Evolutionary conservation across 1,140 invertebrate genomes (phyloP).

Genomic region (Phthorimaea operculella): DNA sequence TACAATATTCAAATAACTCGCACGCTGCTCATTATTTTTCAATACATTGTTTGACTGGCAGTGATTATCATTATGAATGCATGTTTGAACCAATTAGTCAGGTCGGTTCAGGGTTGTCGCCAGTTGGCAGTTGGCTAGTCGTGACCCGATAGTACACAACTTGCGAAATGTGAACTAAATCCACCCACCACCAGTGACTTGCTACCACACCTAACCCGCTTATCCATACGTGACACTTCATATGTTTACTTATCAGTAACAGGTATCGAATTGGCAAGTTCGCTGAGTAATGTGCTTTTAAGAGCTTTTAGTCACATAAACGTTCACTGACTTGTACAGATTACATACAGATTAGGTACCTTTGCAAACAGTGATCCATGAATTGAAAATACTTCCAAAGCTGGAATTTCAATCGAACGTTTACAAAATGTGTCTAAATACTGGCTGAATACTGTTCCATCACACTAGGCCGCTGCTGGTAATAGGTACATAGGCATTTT

Average conservation of each 20-base stretch:
- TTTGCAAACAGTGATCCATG: too few relatives aligned
- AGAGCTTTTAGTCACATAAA: neutral
- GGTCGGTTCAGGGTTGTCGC: too few relatives aligned
- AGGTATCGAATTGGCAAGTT: too few relatives aligned
- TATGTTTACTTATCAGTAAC: too few relatives aligned
- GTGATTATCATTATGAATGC: neutral
- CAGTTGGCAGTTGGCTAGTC: neutral
- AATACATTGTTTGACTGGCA: neutral
- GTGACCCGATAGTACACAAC: neutral
- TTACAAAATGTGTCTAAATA: too few relatives aligned
- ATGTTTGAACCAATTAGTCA: neutral
- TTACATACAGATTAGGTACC: neutral
- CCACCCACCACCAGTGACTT: neutral
- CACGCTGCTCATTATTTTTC: neutral
- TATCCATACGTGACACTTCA: neutral
- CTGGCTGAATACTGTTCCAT: too few relatives aligned
- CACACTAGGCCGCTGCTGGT: too few relatives aligned
- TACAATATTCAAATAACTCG: too few relatives aligned
- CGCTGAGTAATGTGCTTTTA: neutral
- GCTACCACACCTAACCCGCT: neutral
- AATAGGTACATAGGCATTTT: too few relatives aligned
- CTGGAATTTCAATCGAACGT: too few relatives aligned
- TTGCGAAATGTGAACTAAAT: slow-evolving; percentile 1
- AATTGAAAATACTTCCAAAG: too few relatives aligned
- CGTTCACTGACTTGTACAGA: neutral